A percentile compares a stretch with the other conserved stretches of the same genome.
Evolutionary conservation across 2,113 vertebrate genomes (phyloP).

Genomic region (Aphyosemion australe): DNA sequence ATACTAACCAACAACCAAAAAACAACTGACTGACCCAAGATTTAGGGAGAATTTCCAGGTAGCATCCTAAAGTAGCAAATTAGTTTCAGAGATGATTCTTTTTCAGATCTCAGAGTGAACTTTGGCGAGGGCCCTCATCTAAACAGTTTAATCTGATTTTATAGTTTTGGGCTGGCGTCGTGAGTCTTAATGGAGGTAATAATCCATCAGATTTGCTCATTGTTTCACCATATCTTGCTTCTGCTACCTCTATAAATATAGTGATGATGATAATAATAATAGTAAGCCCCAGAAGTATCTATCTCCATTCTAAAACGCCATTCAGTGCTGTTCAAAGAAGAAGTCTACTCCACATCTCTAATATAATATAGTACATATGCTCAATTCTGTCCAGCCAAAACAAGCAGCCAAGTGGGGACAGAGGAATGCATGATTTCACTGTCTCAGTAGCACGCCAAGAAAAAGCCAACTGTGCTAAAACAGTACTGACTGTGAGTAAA

Average conservation of each 20-base stretch:
- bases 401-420: constrained; percentile 42
- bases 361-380: constrained; percentile 59
- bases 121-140: not conserved
- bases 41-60: constrained; percentile 4
- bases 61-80: too few relatives aligned
- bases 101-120: constrained; percentile 31
- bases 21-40: constrained; percentile 24
- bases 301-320: constrained; percentile 10
- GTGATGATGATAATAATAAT: not conserved
- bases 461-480: too few relatives aligned
- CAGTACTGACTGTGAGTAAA: constrained; percentile 41
- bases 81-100: not conserved
- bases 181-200: not conserved
- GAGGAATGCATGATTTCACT: constrained; percentile 71
- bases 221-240: not conserved
- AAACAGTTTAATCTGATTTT: constrained; percentile 8
- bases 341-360: constrained; percentile 7
- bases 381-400: constrained; percentile 30
- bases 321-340: constrained; percentile 23
- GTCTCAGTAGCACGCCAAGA: constrained; percentile 47
- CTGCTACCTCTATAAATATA: not conserved
- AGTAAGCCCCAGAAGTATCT: not conserved
- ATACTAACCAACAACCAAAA: constrained; percentile 41
- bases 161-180: constrained; percentile 19
- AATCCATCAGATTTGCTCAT: not conserved